Conservation (phyloP, 2,888 invertebrate genomes). For the Tyria jacobaeae region DNA sequence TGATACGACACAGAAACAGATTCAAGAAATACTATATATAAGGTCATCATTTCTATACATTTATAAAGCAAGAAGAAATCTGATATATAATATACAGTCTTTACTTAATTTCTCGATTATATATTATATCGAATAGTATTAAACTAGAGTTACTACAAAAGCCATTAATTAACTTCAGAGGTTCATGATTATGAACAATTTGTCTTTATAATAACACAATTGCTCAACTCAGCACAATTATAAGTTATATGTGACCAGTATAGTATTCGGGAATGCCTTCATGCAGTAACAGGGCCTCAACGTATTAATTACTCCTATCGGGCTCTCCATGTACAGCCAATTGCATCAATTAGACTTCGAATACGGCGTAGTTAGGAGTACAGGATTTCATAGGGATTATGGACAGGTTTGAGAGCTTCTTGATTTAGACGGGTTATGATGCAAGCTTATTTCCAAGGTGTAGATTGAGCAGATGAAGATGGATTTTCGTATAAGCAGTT, state of each 20-base stretch:
- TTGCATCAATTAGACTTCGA: constrained; percentile 67
- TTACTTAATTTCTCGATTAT: no score
- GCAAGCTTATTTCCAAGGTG: constrained; percentile 39
- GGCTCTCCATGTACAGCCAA: constrained; percentile 60
- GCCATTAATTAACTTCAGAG: not conserved
- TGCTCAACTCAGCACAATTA: not conserved
- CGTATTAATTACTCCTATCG: constrained; percentile 70
- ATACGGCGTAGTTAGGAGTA: constrained; percentile 33
- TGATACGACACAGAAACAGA: no score
- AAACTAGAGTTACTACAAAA: not conserved
- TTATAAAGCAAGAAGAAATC: no score
- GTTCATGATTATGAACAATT: not conserved
- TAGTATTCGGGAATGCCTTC: constrained; percentile 25
- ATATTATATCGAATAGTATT: not conserved
- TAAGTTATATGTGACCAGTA: constrained; percentile 2
- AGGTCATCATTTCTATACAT: no score
- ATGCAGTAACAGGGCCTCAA: constrained; percentile 33
- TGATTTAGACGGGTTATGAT: constrained; percentile 32
- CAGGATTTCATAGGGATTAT: constrained; percentile 16
- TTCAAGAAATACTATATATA: not conserved
- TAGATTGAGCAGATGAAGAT: constrained; percentile 38
- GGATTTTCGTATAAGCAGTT: constrained; percentile 14
- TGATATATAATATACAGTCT: not conserved
- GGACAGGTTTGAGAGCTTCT: constrained; percentile 28
- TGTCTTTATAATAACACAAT: not conserved